phyloP scores from a whole-genome alignment of 2,113 vertebrate genomes.

The Verasper variegatus region DNA sequence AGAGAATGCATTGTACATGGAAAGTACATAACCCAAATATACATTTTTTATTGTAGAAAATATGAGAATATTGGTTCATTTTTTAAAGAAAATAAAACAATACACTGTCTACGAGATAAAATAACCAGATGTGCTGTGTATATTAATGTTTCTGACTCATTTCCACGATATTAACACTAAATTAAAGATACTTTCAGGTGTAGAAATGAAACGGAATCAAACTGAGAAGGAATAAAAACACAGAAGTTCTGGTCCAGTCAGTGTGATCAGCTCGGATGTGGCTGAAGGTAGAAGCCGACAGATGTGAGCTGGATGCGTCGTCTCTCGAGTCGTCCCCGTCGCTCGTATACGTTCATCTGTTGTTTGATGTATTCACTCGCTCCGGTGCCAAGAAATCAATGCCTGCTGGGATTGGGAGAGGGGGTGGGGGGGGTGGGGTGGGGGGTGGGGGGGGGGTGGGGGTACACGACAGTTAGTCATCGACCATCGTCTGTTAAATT shows the following conservation, averaged over 20 bases:
- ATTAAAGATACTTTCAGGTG: too few relatives aligned
- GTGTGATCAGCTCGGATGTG: neutral
- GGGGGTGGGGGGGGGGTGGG: neutral
- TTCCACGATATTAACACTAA: too few relatives aligned
- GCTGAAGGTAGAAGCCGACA: conserved; percentile 54
- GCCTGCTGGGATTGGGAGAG: conserved; percentile 67
- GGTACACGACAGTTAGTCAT: neutral
- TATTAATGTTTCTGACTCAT: too few relatives aligned
- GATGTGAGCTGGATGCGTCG: conserved; percentile 63
- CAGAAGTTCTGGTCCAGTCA: conserved; percentile 18
- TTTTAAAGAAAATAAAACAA: too few relatives aligned
- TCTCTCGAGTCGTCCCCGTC: conserved; percentile 56
- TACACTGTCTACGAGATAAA: too few relatives aligned
- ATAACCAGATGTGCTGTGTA: too few relatives aligned
- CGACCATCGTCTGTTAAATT: conserved; percentile 71
- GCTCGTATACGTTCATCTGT: conserved; percentile 74
- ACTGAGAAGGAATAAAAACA: neutral
- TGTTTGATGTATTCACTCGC: conserved; percentile 72
- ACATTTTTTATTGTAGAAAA: neutral
- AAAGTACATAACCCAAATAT: too few relatives aligned
- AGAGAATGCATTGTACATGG: too few relatives aligned
- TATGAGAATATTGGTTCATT: too few relatives aligned
- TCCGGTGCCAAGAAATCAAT: conserved; percentile 69
- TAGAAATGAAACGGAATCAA: too few relatives aligned
- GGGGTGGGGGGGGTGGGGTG: neutral